Evolutionary conservation across 1,140 invertebrate genomes (phyloP), one percentile per base, ranked within the genome.

Genomic region (Apis laboriosa): DNA sequence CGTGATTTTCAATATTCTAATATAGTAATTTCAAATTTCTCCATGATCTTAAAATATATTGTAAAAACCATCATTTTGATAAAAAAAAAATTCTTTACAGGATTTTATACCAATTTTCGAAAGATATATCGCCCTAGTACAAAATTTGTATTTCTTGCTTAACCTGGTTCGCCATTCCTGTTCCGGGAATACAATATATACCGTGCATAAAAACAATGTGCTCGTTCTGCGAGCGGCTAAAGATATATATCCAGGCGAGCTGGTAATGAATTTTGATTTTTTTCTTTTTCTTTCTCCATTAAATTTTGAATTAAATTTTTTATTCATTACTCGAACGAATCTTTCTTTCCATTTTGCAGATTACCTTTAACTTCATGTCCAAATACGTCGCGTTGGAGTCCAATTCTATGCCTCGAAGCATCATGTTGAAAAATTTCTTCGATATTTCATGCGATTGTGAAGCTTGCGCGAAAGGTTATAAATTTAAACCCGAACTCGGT

Each of bases 371-470:
- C n/a, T 61, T 24, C 21, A n/a, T 11, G 0, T 60, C 11, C 11
- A n/a, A 60, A 9, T 9, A 21, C 2, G 3, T 11, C 21, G 0
- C 0, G 11, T 60, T 11, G 0, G 0, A 60, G 4, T 0, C 0
- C 0, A 12, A 3, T 60, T 53, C 0, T 60, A 4, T 21, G 9
- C 0, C 0, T 11, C 19, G 21, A 60, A 3, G 9, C 11, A 0
- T 4, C 3, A 0, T 21, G 19, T 9, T 21, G 21, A 60, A 21
- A 60, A 11, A 60, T 9, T 13, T 11, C 12, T 12, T 13, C 9
- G 51, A 9, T 60, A 60, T 21, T 3, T 21, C 1, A 21, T 60
- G 58, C 9, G 3, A 60, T 3, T 60, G 58, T 21, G 0, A 0
- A 21, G 11, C 1, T n/a, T 61, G 60, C 21, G 21, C 4, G 4